Conservation (phyloP, 2,113 vertebrate species). For the Pelobates fuscus region DNA sequence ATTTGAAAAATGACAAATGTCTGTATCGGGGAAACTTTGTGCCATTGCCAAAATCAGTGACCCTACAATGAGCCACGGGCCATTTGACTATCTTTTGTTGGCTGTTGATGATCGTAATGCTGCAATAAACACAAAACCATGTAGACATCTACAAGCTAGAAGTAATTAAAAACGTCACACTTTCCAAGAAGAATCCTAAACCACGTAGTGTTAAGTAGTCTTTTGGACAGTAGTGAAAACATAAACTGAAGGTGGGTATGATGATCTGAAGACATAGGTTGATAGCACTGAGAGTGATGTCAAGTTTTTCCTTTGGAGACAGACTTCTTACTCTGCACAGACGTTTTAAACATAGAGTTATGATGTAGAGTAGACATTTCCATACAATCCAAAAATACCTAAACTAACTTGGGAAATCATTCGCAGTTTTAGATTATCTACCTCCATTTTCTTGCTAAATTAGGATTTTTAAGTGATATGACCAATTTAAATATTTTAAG, state of each 20-base stretch:
- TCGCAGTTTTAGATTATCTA: not conserved
- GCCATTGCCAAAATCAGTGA: not conserved
- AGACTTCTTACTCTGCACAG: not conserved
- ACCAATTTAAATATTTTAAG: too few species aligned
- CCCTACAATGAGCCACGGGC: not conserved
- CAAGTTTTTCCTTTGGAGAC: not conserved
- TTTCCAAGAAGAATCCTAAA: not conserved
- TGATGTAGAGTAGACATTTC: slow-evolving; percentile 4
- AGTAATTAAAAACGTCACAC: not conserved
- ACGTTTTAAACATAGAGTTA: not conserved
- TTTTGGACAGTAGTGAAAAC: not conserved
- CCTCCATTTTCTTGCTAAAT: not conserved
- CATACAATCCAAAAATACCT: not conserved
- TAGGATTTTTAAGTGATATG: too few species aligned
- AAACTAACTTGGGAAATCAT: not conserved
- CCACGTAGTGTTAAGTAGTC: not conserved
- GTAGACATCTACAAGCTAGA: slow-evolving; percentile 6
- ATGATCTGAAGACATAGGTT: slow-evolving; percentile 3
- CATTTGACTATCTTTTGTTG: not conserved
- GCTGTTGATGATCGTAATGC: not conserved
- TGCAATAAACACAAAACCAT: slow-evolving; percentile 8
- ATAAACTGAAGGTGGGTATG: not conserved
- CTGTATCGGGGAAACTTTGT: not conserved
- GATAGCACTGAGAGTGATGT: not conserved
- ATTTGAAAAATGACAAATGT: not conserved